Evolutionary conservation across 2,113 vertebrate genomes (phyloP), one percentile per base, ranked within the genome.

Genomic region (Corythaixoides concolor): DNA sequence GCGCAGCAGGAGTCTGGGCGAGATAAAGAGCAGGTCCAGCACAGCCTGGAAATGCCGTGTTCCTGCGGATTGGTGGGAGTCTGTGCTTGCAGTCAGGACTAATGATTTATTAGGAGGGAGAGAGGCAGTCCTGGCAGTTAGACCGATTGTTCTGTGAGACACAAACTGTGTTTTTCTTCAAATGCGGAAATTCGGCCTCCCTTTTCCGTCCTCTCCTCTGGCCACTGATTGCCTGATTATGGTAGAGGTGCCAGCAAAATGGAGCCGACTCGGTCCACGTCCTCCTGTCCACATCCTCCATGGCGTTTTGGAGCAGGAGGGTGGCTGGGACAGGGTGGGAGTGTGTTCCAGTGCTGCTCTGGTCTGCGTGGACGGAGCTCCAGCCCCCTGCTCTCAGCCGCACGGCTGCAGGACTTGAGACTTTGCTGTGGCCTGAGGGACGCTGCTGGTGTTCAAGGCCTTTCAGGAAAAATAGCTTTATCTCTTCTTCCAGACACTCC

Each of bases 231-330:
- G 50, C 63, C 41, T 63, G 79, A 17, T 60, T 17, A 0, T 37
- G 67, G 47, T 5, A 20, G 70, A 47, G 32, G 13, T 49, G 45
- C 24, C 84, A 49, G 58, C 62, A 21, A 52, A 24, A 23, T 5
- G 33, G 69, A 91, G 20, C 58, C 8, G 17, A 23, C 1, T 27
- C 5, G 1, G 26, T 49, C 20, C 6, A 0, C 0, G 2, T 62
- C 37, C 52, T 43, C 26, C 5, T 2, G 43, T 14, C 47, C 32
- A 6, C 49, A 2, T 79, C 39, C 66, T 85, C 24, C 0, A 0
- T 55, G 53, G 60, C 20, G 33, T 59, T 92, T 39, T 49, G 59
- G 81, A 39, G 39, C 1, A 10, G 64, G 41, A 83, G 39, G 12
- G 49, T 26, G 41, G 52, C 55, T n/a, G 76, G 37, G 64, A 33